A percentile compares a stretch with the other conserved stretches of the same genome.
phyloP scores from a whole-genome alignment of 2,888 invertebrate species.

The Halictus quadricinctus region DNA sequence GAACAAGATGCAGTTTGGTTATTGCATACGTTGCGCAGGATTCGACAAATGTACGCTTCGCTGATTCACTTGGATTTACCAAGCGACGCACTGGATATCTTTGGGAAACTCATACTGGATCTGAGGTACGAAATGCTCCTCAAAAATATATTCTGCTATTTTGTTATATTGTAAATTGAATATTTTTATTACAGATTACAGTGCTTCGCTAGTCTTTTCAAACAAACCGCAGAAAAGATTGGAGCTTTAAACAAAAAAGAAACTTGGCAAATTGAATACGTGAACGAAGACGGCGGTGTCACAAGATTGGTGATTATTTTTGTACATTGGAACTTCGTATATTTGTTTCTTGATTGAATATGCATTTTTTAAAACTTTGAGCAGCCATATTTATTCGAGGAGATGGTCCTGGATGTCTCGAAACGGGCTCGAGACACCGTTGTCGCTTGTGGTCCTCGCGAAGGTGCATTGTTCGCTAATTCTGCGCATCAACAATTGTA shows the following conservation, averaged over 20 bases:
- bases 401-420: constrained; percentile 89
- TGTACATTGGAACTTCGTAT: background rate
- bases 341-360: constrained; percentile 8
- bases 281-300: constrained; percentile 92
- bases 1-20: constrained; percentile 86
- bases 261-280: constrained; percentile 93
- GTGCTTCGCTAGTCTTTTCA: constrained; percentile 93
- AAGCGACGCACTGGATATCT: constrained; percentile 92
- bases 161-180: constrained; percentile 6
- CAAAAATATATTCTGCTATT: background rate
- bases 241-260: constrained; percentile 89
- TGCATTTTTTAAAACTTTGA: constrained; percentile 19
- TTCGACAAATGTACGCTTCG: constrained; percentile 91
- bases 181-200: constrained; percentile 84
- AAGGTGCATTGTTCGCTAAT: constrained; percentile 84
- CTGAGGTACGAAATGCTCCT: constrained; percentile 84
- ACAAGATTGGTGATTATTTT: constrained; percentile 87
- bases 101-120: constrained; percentile 93
- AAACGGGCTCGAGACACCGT: constrained; percentile 88
- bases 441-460: constrained; percentile 88
- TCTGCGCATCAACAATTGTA: constrained; percentile 80
- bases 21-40: constrained; percentile 91
- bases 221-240: constrained; percentile 91
- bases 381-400: constrained; percentile 89
- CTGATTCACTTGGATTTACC: constrained; percentile 94